Conservation (phyloP, 2,113 vertebrate species). For the Hymenochirus boettgeri region DNA sequence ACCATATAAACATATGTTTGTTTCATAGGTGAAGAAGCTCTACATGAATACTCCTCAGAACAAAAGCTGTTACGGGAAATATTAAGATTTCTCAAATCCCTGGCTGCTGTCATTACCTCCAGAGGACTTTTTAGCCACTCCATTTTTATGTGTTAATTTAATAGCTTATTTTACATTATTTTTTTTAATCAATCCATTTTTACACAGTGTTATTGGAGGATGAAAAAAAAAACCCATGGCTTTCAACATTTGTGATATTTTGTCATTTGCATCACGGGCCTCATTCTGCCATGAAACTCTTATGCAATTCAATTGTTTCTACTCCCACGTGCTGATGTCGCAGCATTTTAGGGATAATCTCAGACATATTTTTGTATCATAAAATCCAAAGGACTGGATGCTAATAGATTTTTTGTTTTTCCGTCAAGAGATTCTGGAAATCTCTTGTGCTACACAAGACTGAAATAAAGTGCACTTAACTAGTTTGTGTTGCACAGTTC, state of each 20-base stretch:
- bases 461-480: not conserved
- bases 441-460: not conserved
- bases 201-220: not conserved
- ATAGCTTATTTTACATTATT: too few relatives aligned
- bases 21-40: conserved; percentile 84
- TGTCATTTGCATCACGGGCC: not conserved
- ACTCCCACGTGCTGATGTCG: not conserved
- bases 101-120: not conserved
- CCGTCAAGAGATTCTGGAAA: not conserved
- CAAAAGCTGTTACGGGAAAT: conserved; percentile 92
- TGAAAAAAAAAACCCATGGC: not conserved
- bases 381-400: not conserved
- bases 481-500: not conserved
- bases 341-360: not conserved
- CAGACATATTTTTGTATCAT: not conserved
- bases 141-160: not conserved
- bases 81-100: conserved; percentile 52
- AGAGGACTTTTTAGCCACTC: not conserved
- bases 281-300: not conserved
- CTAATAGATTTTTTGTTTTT: not conserved
- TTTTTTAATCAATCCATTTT: not conserved
- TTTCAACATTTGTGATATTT: not conserved
- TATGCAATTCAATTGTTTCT: not conserved
- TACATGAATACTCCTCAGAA: conserved; percentile 91
- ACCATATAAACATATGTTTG: not conserved